Base-by-base conservation (phyloP, 92 coral and sea anemone species). In the Epizoanthus stellaris region DNA sequence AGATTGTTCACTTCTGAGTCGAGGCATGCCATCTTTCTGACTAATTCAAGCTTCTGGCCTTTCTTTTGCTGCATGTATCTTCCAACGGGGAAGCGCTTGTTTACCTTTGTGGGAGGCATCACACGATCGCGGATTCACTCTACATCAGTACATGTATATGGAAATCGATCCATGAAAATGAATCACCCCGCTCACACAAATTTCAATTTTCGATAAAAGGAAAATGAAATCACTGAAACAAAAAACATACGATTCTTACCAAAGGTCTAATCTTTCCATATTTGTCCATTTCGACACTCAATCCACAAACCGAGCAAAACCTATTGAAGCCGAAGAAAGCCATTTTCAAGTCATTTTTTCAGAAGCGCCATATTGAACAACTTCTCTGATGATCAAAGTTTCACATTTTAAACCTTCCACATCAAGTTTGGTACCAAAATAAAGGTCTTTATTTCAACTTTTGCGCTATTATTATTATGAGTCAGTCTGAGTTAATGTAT, bases 181-280 rank as follows among this genome's bases (percentile, higher is more conserved):
- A 76, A 38, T 58, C 62, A 56, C 64, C 68, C 67, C 13, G 86
- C 62, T 47, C 67, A 20, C 57, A 69, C 53, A 72, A 19, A 58
- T 49, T 52, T 45, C 67, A 58, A 64, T 39, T 67, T 15, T 81
- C 63, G 64, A 56, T 17, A 45, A 19, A 67, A 81, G 54, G 64
- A 65, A 52, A 54, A 62, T 40, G 75, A 68, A 81, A 81, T 67
- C 77, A 67, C 66, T 43, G 53, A 67, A 80, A 80, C 74, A 64
- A 80, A 80, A 80, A 80, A 25, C 54, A 80, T 65, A 82, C 76
- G 75, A 82, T 82, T 65, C 77, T 82, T 67, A 82, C 77, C 67
- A 59, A 82, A 67, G 54, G 40, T 30, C 59, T 67, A 56, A 56
- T 47, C 16, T 42, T 75, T 69, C 86, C 86, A 82, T 36, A 82